These are phyloP conservation scores for Anagrus nilaparvatae DNA, from an alignment of 1,140 invertebrate genomes.

Conservation along the genomic window DNA sequence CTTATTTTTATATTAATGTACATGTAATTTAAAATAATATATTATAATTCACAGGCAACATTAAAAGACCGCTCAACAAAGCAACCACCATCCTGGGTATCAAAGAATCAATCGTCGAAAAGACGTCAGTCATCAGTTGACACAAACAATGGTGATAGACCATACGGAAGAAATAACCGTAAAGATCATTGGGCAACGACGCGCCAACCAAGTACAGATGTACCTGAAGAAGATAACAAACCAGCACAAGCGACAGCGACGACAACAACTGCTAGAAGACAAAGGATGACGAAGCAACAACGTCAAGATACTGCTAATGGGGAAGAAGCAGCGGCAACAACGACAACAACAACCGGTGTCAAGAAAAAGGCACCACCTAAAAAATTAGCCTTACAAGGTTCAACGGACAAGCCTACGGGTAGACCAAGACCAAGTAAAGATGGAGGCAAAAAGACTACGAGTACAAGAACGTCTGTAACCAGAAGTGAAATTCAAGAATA, in stretches of 20 bases:
- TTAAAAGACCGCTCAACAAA: constrained; percentile 31
- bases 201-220: constrained; percentile 29
- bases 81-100: constrained; percentile 29
- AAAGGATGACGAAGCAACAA: constrained; percentile 14
- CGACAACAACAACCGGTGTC: constrained; percentile 6
- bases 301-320: constrained; percentile 14
- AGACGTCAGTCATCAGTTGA: constrained; percentile 29
- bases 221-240: constrained; percentile 25
- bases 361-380: constrained; percentile 5
- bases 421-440: constrained; percentile 1
- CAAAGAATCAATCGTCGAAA: constrained; percentile 31
- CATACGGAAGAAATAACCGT: constrained; percentile 23
- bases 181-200: constrained; percentile 41
- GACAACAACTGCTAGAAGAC: constrained; percentile 3
- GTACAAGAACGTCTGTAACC: constrained; percentile 9
- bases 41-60: constrained; percentile 26
- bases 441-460: neutral
- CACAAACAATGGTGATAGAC: constrained; percentile 29
- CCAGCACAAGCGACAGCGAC: constrained; percentile 8
- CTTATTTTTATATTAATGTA: constrained; percentile 3
- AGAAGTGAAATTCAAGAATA: constrained; percentile 17
- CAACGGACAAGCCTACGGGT: neutral
- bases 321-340: constrained; percentile 15
- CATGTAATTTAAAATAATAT: neutral
- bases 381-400: constrained; percentile 9